Percentiles rank a stretch among this genome's conserved stretches.
phyloP scores from a whole-genome alignment of 2,797 vertebrate genomes.

The Numenius phaeopus region DNA sequence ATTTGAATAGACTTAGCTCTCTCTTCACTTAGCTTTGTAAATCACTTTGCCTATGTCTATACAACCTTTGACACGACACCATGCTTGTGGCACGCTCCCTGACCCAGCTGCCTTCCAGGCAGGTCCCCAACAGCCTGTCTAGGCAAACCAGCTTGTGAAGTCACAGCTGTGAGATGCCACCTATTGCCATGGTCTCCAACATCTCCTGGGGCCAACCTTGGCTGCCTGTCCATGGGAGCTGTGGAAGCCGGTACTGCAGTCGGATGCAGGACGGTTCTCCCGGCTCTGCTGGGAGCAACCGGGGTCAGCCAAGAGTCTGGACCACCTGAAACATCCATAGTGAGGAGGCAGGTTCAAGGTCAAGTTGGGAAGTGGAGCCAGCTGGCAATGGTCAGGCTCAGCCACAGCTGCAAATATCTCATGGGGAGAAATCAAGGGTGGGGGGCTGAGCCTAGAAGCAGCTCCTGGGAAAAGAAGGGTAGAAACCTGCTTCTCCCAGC shows the following conservation, averaged over 20 bases:
- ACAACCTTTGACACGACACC: constrained; percentile 36
- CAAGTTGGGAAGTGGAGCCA: background rate
- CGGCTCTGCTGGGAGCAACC: background rate
- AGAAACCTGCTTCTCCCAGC: background rate
- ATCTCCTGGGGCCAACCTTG: background rate
- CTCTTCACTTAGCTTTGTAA: constrained; percentile 47
- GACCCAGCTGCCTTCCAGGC: background rate
- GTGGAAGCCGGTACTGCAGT: accelerated
- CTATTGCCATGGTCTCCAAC: background rate
- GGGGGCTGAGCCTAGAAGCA: background rate
- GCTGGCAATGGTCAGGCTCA: background rate
- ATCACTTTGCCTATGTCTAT: constrained; percentile 30
- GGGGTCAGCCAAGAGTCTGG: background rate
- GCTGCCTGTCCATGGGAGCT: background rate
- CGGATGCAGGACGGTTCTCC: background rate
- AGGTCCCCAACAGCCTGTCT: background rate
- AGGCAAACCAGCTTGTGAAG: background rate
- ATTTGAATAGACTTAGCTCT: constrained; percentile 51
- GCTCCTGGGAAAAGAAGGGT: background rate
- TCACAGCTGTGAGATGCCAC: background rate
- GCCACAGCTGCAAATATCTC: background rate
- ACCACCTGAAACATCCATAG: background rate
- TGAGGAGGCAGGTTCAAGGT: background rate
- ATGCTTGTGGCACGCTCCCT: background rate
- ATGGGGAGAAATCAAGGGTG: background rate